phyloP scores from a whole-genome alignment of 2,113 vertebrate species.

The Eudyptes chrysolophus region DNA sequence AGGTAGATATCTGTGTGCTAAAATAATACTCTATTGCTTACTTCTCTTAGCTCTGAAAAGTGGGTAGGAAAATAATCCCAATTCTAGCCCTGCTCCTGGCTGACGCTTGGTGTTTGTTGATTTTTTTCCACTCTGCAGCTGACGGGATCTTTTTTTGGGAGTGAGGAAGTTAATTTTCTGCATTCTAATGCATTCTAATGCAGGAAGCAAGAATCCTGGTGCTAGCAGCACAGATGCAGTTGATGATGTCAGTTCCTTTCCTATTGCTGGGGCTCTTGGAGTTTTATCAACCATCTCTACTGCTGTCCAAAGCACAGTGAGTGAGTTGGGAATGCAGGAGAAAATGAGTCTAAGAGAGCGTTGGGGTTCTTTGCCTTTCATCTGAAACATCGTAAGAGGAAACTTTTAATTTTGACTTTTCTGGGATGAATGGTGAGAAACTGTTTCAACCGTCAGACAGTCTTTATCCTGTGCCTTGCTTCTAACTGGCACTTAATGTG shows the following conservation, averaged over 20 bases:
- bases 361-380: neutral
- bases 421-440: neutral
- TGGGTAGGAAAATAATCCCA: neutral
- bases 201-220: conserved; percentile 57
- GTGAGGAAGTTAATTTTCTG: neutral
- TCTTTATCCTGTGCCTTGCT: neutral
- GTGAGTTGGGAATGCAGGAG: conserved; percentile 47
- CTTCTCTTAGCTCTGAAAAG: neutral
- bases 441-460: neutral
- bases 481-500: neutral
- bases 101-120: neutral
- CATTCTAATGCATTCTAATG: conserved; percentile 37
- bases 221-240: neutral
- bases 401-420: neutral
- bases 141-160: neutral
- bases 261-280: conserved; percentile 81
- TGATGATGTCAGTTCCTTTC: conserved; percentile 60
- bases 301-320: conserved; percentile 94
- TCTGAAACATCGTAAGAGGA: neutral
- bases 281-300: conserved; percentile 90
- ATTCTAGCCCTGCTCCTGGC: neutral
- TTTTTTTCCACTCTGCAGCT: neutral
- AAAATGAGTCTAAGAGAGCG: neutral
- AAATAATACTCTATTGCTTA: neutral
- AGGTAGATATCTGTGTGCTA: neutral